Evolutionary conservation across 2,888 invertebrate species (phyloP).

Genomic region (Drosophila atripex): DNA sequence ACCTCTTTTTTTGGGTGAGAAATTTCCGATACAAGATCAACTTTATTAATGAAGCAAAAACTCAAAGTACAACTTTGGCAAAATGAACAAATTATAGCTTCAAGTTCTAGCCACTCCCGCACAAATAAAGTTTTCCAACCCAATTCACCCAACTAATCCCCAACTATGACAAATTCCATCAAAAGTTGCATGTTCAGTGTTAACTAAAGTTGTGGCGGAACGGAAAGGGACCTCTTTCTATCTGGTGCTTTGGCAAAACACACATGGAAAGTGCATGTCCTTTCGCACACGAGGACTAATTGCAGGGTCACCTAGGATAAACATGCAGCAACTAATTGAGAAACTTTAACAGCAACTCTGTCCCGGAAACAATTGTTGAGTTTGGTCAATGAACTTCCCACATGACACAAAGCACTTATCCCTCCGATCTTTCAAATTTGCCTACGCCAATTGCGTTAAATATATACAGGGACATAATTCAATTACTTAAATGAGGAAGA

Average conservation of each 20-base stretch:
- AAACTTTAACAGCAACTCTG: conserved; percentile 30
- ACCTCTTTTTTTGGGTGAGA: neutral
- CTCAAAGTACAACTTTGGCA: neutral
- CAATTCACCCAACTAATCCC: neutral
- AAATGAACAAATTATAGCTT: conserved; percentile 6
- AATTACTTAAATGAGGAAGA: conserved; percentile 48
- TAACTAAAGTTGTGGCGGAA: conserved; percentile 19
- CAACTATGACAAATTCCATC: conserved; percentile 24
- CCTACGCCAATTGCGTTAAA: conserved; percentile 36
- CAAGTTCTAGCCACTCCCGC: neutral
- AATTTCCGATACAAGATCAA: neutral
- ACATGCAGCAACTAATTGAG: conserved; percentile 52
- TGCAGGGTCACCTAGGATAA: conserved; percentile 42
- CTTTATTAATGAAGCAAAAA: neutral
- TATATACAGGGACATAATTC: conserved; percentile 41
- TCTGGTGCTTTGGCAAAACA: conserved; percentile 17
- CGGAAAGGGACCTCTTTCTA: neutral
- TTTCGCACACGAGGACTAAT: conserved; percentile 45
- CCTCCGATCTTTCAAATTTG: conserved; percentile 15
- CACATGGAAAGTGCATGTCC: conserved; percentile 49
- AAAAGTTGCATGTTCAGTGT: conserved; percentile 31
- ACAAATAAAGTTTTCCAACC: conserved; percentile 13
- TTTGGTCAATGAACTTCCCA: conserved; percentile 38
- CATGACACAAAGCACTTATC: neutral
- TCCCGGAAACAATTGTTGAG: neutral